Evolutionary conservation across 1,140 invertebrate genomes (phyloP).

Genomic region (Pseudachorutes palmiensis): DNA sequence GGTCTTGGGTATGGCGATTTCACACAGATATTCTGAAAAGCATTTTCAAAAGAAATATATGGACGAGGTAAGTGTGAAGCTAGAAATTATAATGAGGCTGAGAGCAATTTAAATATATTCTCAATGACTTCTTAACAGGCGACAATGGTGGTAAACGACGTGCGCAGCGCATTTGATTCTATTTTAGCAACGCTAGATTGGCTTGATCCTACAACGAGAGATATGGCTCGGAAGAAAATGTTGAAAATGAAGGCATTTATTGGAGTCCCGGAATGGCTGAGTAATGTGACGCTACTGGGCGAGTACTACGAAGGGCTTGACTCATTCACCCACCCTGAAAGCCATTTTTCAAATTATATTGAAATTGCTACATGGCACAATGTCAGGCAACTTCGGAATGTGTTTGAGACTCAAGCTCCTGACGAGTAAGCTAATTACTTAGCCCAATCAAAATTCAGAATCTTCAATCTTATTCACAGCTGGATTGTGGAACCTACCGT

Average conservation of each 20-base stretch:
- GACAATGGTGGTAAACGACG: constrained; percentile 16
- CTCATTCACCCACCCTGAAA: constrained; percentile 1
- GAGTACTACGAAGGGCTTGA: constrained; percentile 22
- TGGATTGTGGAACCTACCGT: constrained; percentile 25
- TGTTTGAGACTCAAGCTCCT: not conserved
- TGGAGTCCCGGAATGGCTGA: constrained; percentile 23
- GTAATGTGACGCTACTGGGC: not conserved
- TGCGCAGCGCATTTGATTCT: constrained; percentile 19
- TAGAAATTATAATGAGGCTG: not conserved
- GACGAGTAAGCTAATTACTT: not conserved
- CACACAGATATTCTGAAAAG: constrained; percentile 18
- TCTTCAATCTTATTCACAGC: constrained; percentile 12
- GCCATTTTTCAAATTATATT: constrained; percentile 11
- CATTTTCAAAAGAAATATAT: constrained; percentile 16
- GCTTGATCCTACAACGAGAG: constrained; percentile 24
- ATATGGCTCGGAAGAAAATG: constrained; percentile 7
- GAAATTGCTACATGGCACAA: not conserved
- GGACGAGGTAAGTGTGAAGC: constrained; percentile 7
- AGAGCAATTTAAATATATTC: not conserved
- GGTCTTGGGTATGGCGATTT: constrained; percentile 25
- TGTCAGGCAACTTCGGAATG: not conserved
- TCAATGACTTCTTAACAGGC: constrained; percentile 12
- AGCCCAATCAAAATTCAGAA: not conserved
- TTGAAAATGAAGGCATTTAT: constrained; percentile 21
- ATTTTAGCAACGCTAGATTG: constrained; percentile 23